These are phyloP conservation scores for Lepetodrilus schrolli DNA, from an alignment of 2,888 invertebrate genomes.

Conservation along the genomic window DNA sequence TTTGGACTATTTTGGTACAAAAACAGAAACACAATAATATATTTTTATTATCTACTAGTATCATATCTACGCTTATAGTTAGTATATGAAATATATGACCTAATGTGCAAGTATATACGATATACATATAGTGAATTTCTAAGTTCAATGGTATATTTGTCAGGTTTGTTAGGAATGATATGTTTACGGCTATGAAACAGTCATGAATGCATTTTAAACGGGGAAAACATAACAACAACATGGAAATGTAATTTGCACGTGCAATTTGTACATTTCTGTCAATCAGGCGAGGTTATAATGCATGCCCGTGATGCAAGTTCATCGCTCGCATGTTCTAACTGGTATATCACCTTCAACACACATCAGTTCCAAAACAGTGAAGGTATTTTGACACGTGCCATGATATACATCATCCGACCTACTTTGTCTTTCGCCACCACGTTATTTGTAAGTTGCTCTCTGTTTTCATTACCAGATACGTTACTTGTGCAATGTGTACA, in stretches of 20 bases:
- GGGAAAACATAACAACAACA: too few relatives aligned
- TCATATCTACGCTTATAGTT: too few relatives aligned
- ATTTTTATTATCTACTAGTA: too few relatives aligned
- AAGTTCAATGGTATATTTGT: too few relatives aligned
- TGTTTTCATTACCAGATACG: constrained; percentile 4
- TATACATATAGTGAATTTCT: too few relatives aligned
- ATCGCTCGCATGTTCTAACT: neutral
- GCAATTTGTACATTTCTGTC: neutral
- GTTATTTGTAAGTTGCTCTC: neutral
- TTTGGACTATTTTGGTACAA: too few relatives aligned
- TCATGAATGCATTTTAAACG: too few relatives aligned
- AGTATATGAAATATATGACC: too few relatives aligned
- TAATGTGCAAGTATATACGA: too few relatives aligned
- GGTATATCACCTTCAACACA: neutral
- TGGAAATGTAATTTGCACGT: neutral
- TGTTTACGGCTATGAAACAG: too few relatives aligned
- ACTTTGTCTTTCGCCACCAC: neutral
- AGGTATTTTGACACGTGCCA: constrained; percentile 14
- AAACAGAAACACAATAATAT: too few relatives aligned
- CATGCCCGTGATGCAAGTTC: neutral
- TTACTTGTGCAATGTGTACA: neutral
- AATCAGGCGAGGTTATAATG: neutral
- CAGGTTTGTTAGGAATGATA: too few relatives aligned
- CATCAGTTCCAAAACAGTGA: neutral
- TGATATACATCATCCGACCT: neutral